phyloP scores from a whole-genome alignment of 2,888 invertebrate genomes.

The Blastobasis lacticolella region DNA sequence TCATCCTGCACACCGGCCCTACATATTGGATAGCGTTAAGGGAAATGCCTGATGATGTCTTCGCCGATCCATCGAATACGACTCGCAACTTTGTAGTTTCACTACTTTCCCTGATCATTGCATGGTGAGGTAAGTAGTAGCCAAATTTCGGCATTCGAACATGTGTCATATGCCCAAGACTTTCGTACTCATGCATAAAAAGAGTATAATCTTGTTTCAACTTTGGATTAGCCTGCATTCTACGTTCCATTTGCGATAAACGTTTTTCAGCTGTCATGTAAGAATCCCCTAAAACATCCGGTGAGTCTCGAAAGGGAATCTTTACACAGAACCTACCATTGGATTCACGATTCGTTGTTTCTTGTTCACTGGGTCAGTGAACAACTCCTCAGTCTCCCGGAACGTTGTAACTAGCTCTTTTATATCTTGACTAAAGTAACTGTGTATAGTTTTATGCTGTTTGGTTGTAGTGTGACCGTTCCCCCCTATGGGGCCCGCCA shows the following conservation, averaged over 20 bases:
- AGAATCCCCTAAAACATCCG: conserved; percentile 10
- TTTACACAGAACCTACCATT: conserved; percentile 14
- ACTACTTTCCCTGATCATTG: too few species aligned
- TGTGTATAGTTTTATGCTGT: too few species aligned
- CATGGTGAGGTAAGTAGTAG: too few species aligned
- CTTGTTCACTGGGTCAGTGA: too few species aligned
- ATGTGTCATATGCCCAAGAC: too few species aligned
- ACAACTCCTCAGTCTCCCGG: conserved; percentile 1
- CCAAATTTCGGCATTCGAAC: too few species aligned
- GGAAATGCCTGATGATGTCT: conserved; percentile 2
- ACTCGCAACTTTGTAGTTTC: too few species aligned
- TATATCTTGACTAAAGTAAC: too few species aligned
- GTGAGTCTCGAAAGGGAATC: conserved; percentile 13
- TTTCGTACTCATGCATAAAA: too few species aligned
- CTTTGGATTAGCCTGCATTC: conserved; percentile 4
- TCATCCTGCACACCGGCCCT: conserved; percentile 8
- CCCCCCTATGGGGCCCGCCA: conserved; percentile 4
- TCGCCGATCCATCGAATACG: conserved; percentile 1
- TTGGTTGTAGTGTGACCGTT: too few species aligned
- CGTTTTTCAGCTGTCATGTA: conserved; percentile 3
- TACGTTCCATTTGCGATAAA: conserved; percentile 6
- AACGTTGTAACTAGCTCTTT: conserved; percentile 2
- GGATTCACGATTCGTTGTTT: conserved; percentile 6
- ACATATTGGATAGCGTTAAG: conserved; percentile 10
- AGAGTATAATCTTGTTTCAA: conserved; percentile 6